Evolutionary conservation across 2,113 vertebrate species (phyloP).

Genomic region (Hymenochirus boettgeri): DNA sequence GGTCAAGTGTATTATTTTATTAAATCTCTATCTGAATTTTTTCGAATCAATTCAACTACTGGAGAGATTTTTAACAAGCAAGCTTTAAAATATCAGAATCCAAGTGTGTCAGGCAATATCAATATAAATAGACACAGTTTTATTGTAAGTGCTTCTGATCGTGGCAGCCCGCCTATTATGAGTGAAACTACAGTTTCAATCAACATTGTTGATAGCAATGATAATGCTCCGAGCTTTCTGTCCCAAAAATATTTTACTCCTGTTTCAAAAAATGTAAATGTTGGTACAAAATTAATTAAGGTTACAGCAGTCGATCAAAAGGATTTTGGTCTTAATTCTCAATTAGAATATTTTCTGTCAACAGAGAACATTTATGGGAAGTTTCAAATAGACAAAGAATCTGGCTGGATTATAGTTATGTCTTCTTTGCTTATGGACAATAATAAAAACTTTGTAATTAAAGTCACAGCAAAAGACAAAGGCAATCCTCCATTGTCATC

Average conservation of each 20-base stretch:
- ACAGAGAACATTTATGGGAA: conserved; percentile 71
- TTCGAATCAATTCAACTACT: conserved; percentile 84
- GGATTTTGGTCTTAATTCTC: conserved; percentile 91
- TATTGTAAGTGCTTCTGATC: conserved; percentile 87
- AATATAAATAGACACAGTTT: conserved; percentile 95
- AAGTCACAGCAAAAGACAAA: conserved; percentile 79
- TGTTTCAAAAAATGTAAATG: conserved; percentile 84
- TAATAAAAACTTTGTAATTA: conserved; percentile 77
- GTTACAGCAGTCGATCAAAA: conserved; percentile 81
- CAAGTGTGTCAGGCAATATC: conserved; percentile 68
- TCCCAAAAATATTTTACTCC: conserved; percentile 78
- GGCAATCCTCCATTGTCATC: conserved; percentile 86
- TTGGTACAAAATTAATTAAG: conserved; percentile 81
- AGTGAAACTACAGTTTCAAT: conserved; percentile 94
- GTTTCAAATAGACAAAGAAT: conserved; percentile 79
- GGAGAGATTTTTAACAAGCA: conserved; percentile 93
- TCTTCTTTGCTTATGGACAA: conserved; percentile 78
- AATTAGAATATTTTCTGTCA: conserved; percentile 80
- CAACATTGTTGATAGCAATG: conserved; percentile 89
- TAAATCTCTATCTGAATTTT: conserved; percentile 90
- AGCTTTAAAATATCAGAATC: conserved; percentile 81
- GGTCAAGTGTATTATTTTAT: conserved; percentile 95
- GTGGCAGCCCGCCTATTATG: conserved; percentile 76
- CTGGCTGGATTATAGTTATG: conserved; percentile 85
- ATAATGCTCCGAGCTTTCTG: conserved; percentile 82